Percentiles rank a stretch among this genome's conserved stretches.
Evolutionary conservation across 1,140 invertebrate species (phyloP).

Genomic region (Brachionus paranguensis): DNA sequence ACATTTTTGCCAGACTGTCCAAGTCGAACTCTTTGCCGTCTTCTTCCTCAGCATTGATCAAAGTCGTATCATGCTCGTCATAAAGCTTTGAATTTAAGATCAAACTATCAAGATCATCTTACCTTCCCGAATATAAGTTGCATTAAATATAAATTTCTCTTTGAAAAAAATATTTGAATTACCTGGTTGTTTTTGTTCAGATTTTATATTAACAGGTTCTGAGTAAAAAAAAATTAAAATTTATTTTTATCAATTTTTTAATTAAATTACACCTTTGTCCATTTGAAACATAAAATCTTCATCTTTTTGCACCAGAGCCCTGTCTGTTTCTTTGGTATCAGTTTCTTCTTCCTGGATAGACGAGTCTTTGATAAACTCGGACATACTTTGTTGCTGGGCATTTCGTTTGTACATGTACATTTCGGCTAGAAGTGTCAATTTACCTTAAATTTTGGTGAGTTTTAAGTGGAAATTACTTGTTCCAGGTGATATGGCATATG

Average conservation of each 20-base stretch:
- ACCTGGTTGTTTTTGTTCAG: not conserved
- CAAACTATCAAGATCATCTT: slow-evolving; percentile 40
- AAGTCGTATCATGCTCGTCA: not conserved
- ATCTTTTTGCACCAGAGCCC: not conserved
- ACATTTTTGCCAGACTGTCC: slow-evolving; percentile 1
- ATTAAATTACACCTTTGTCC: not conserved
- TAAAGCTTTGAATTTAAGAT: not conserved
- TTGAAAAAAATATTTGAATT: not conserved
- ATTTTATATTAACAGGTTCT: not conserved
- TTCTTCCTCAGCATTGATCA: not conserved
- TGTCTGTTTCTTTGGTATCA: not conserved
- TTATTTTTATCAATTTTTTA: not conserved
- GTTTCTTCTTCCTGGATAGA: slow-evolving; percentile 17
- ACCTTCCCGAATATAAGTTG: slow-evolving; percentile 36
- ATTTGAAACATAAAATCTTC: slow-evolving; percentile 40
- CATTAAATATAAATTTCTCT: not conserved
- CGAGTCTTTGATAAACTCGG: slow-evolving; percentile 11
- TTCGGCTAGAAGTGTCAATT: not conserved
- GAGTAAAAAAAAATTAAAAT: not conserved
- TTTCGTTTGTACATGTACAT: slow-evolving; percentile 33
- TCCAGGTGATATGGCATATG: slow-evolving; percentile 30
- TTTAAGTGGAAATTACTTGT: not conserved
- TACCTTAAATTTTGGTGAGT: not conserved
- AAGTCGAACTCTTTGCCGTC: slow-evolving; percentile 28
- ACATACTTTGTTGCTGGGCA: not conserved